Evolutionary conservation across 2,113 vertebrate species (phyloP).

Genomic region (Tyrannus savana): DNA sequence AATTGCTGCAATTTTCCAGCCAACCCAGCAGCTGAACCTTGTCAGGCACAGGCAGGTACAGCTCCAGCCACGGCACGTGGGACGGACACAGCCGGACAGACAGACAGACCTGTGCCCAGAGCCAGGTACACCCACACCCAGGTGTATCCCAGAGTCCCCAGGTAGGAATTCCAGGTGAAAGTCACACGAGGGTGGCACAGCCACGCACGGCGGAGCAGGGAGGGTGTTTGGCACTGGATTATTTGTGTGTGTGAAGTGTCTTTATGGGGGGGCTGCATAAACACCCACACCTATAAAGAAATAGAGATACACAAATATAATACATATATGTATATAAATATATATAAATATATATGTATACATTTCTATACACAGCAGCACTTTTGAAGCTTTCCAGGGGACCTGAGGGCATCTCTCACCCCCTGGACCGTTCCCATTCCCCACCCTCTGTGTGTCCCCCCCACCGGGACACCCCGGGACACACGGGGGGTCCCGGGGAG

Average conservation of each 20-base stretch:
- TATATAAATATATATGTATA: fast-evolving
- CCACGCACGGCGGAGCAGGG: fast-evolving
- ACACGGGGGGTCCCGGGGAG: background rate
- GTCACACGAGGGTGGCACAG: background rate
- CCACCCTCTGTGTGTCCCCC: background rate
- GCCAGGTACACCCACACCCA: fast-evolving
- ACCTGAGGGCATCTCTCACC: background rate
- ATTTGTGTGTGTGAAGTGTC: background rate
- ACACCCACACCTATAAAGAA: background rate
- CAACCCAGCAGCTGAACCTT: background rate
- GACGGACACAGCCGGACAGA: background rate
- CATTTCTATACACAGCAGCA: background rate
- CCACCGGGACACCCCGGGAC: fast-evolving
- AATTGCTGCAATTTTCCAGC: slow-evolving; percentile 42
- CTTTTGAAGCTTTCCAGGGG: background rate
- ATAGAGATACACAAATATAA: background rate
- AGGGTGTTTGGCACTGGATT: fast-evolving
- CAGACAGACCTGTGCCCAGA: background rate
- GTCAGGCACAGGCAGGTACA: background rate
- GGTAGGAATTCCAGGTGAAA: background rate
- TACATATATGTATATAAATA: background rate
- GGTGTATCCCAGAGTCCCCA: fast-evolving
- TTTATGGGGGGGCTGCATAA: fast-evolving
- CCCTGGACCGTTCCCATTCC: background rate
- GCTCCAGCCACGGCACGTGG: background rate